Evolutionary conservation across 2,888 invertebrate genomes (phyloP), one percentile per base, ranked within the genome.

Genomic region (Dilophus febrilis): DNA sequence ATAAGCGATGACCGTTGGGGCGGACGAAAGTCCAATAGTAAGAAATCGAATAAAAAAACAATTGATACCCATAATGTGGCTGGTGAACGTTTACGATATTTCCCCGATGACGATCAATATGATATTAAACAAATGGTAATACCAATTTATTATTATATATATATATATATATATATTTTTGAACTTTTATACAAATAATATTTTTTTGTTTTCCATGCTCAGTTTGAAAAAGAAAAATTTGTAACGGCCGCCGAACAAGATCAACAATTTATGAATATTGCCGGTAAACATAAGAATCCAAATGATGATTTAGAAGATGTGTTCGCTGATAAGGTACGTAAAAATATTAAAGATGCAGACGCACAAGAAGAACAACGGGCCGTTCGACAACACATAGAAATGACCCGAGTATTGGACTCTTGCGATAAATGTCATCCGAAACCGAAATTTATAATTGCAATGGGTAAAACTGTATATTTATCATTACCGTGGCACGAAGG

Each of bases 41-140:
- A 32, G 28, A 37, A 13, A 34, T 40, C 41, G 19, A 47, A 49
- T 40, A 66, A 64, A 42, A 67, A 72, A 43, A 74, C 71, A 53
- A 62, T 70, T 27, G 75, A 78, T 48, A 90, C 87, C 4, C 83
- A 91, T 51, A 57, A 56, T 37, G 22, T 22, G 5, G 71, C 72
- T 44, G 78, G 79, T 8, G 71, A 86, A 54, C 70, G 90, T 47
- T 69, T 75, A 4, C 73, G 82, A 42, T 90, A 88, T 64, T 91
- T 86, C 65, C 76, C 81, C 4, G 86, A 91, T 65, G 91, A 92
- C 66, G 88, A 90, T 57, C 81, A 80, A 55, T 80, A 82, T 59
- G 77, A 82, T 40, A 71, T 94, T 29, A 73, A 83, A 55, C 73
- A 85, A 59, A 81, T 94, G 80, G 82, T 77, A 59, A 61, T 57